Evolutionary conservation across 30 jellyfish, hydroid and myxozoan genomes (phyloP).

Genomic region (Pelagia noctiluca): DNA sequence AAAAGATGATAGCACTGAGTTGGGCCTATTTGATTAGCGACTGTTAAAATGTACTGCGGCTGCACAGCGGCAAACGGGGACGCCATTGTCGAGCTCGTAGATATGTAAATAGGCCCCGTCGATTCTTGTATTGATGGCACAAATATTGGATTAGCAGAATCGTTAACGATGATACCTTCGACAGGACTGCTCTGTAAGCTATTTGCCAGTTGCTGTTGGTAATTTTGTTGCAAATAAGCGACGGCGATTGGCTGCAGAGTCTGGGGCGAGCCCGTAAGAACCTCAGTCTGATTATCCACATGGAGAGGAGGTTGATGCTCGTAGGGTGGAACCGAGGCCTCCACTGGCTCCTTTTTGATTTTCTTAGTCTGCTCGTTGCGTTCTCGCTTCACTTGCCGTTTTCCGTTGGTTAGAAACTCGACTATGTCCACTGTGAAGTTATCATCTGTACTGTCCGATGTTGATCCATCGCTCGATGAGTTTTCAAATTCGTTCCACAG

Average conservation of each 20-base stretch:
- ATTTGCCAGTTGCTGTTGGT: slow-evolving; percentile 60
- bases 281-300: slow-evolving; percentile 33
- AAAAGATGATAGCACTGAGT: slow-evolving; percentile 89
- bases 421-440: slow-evolving; percentile 95
- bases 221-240: slow-evolving; percentile 74
- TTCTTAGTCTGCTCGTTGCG: slow-evolving; percentile 39
- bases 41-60: slow-evolving; percentile 93
- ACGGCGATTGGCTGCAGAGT: slow-evolving; percentile 74
- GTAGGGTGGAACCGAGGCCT: slow-evolving; percentile 31
- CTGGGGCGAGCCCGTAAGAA: slow-evolving; percentile 59
- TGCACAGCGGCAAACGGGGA: slow-evolving; percentile 92
- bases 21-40: slow-evolving; percentile 75
- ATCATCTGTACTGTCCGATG: slow-evolving; percentile 86
- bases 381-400: slow-evolving; percentile 55
- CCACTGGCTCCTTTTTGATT: slow-evolving; percentile 74
- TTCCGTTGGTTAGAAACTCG: slow-evolving; percentile 77
- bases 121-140: slow-evolving; percentile 78
- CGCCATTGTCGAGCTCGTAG: slow-evolving; percentile 64
- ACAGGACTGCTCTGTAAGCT: slow-evolving; percentile 78
- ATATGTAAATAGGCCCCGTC: slow-evolving; percentile 50
- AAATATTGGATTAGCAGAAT: slow-evolving; percentile 68
- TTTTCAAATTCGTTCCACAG: slow-evolving; percentile 97
- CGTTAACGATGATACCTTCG: slow-evolving; percentile 76
- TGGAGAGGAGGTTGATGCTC: slow-evolving; percentile 26
- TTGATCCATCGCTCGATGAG: slow-evolving; percentile 96